Base-by-base conservation (phyloP, 2,888 invertebrate species). In the Cataglyphis rosenhaueri region DNA sequence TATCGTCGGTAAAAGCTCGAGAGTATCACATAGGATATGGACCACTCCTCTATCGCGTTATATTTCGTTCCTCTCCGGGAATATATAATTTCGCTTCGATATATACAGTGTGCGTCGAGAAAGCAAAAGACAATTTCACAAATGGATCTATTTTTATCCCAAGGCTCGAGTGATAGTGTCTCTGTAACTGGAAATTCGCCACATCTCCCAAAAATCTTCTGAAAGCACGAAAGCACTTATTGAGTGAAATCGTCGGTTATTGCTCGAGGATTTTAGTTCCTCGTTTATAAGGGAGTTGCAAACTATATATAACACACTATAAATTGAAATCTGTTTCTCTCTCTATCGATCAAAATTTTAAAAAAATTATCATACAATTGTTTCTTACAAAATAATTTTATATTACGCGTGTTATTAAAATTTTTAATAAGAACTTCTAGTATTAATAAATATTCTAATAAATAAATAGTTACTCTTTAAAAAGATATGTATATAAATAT, bases 61-160 rank as follows among this genome's bases (percentile, higher is more conserved):
- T n/a, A 70, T 65, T 57, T 66, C 21, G 55, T 41, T 78, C 41
- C 70, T 32, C 57, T 44, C 21, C 12, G 35, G 18, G 73, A 79
- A 59, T 78, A 76, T 68, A 70, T 79, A 79, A 79, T 79, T 79
- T 78, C 35, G 41, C 21, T 59, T 32, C 38, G 59, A 65, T 29
- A 25, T 52, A 78, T 8, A n/a, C 35, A 25, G n/a, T 8, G 12
- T 5, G 18, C n/a, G 57, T 18, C 2, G 12, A 44, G 48, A 48
- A n/a, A 68, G n/a, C 3, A 6, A 41, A 3, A 35, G 18, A 35
- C 59, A 35, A 78, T 71, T 78, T 44, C 73, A 59, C 78, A 71
- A 78, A 78, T 78, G 73, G 73, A 71, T 44, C 44, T 71, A 70
- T 71, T 61, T 73, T 79, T 73, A 61, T 59, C 41, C 15, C 41